Conservation (phyloP, 2,113 vertebrate genomes). For the Sitta europaea region DNA sequence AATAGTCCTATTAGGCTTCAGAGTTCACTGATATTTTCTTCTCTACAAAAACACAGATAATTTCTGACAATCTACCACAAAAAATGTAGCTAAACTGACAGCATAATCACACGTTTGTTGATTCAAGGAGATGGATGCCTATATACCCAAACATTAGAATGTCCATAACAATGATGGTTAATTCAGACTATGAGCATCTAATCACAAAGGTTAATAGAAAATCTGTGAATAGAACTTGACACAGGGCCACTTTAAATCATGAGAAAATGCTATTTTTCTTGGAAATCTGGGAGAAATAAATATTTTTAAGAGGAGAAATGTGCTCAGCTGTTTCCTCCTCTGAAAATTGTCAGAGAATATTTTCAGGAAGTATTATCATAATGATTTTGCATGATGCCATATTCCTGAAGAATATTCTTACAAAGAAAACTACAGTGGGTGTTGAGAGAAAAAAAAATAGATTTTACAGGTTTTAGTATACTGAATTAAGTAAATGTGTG, state of each 20-base stretch:
- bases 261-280: background rate
- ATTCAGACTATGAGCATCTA: background rate
- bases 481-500: background rate
- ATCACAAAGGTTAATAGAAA: background rate
- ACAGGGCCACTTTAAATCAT: background rate
- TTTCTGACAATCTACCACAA: background rate
- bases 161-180: background rate
- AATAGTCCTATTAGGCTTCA: background rate
- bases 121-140: background rate
- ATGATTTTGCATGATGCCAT: background rate
- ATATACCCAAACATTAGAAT: background rate
- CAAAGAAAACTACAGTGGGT: background rate
- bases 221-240: background rate
- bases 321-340: background rate
- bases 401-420: background rate
- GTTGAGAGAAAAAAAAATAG: background rate
- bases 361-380: background rate
- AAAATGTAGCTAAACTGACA: background rate
- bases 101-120: background rate
- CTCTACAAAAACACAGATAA: background rate
- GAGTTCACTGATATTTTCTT: background rate
- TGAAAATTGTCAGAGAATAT: background rate
- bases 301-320: background rate
- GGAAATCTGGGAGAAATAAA: background rate
- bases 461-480: background rate